Evolutionary conservation across 2,113 vertebrate species (phyloP).

Genomic region (Plestiodon gilberti): DNA sequence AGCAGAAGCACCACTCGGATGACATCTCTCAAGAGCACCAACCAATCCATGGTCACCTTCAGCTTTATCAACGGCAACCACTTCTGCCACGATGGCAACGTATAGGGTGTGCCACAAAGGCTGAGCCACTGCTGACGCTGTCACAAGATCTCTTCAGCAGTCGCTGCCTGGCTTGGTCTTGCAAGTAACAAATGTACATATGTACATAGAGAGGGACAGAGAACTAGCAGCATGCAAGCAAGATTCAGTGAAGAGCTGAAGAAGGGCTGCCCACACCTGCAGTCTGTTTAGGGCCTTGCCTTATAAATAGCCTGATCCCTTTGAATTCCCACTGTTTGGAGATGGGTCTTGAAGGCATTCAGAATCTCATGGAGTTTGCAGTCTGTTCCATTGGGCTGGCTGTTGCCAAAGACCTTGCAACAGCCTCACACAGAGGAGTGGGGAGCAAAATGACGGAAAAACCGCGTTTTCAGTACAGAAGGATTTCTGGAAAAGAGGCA

Average conservation of each 20-base stretch:
- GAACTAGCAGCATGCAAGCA: slow-evolving; percentile 6
- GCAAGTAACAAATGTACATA: background rate
- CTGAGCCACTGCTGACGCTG: fast-evolving
- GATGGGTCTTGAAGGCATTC: slow-evolving; percentile 13
- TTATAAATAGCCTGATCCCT: background rate
- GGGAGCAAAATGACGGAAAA: background rate
- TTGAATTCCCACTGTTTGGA: background rate
- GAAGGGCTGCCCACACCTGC: fast-evolving
- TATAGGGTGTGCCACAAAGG: slow-evolving; percentile 62
- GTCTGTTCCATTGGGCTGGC: background rate
- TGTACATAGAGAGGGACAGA: background rate
- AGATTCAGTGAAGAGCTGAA: background rate
- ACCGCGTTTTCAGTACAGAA: background rate
- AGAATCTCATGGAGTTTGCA: slow-evolving; percentile 31
- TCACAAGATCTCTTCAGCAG: background rate
- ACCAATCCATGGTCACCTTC: slow-evolving; percentile 86
- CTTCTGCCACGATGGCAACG: slow-evolving; percentile 79
- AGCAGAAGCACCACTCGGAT: slow-evolving; percentile 81
- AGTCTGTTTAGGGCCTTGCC: background rate
- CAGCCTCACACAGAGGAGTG: background rate
- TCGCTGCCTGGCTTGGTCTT: background rate
- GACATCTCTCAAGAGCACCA: slow-evolving; percentile 91
- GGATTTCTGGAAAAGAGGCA: too few species aligned
- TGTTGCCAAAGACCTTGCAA: background rate
- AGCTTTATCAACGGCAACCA: slow-evolving; percentile 86